These are phyloP conservation scores for Pangasius djambal DNA, from an alignment of 2,797 vertebrate genomes.

Conservation along the genomic window DNA sequence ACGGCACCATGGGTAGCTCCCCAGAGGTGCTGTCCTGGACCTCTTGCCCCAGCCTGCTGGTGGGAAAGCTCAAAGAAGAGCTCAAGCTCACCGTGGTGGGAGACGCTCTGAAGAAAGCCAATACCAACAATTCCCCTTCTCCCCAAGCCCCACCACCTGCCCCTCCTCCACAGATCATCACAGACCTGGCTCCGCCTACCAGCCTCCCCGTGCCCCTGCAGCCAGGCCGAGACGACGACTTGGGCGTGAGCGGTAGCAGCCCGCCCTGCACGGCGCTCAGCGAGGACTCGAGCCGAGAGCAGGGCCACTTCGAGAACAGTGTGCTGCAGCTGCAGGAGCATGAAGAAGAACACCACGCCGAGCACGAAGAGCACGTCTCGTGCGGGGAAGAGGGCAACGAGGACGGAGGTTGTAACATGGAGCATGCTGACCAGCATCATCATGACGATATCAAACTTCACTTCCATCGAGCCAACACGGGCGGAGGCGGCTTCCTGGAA, in stretches of 20 bases:
- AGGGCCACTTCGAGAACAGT: slow-evolving; percentile 92
- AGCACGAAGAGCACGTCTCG: slow-evolving; percentile 75
- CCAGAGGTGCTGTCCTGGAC: slow-evolving; percentile 93
- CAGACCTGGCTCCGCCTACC: slow-evolving; percentile 74
- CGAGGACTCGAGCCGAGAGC: slow-evolving; percentile 88
- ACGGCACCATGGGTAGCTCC: slow-evolving; percentile 93
- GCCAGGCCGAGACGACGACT: slow-evolving; percentile 79
- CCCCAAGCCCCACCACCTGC: slow-evolving; percentile 62
- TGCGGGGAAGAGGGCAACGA: slow-evolving; percentile 75
- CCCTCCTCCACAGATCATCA: slow-evolving; percentile 75
- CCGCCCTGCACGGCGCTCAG: slow-evolving; percentile 84
- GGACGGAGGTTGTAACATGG: slow-evolving; percentile 69
- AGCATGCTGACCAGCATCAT: slow-evolving; percentile 61
- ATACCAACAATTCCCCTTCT: slow-evolving; percentile 62
- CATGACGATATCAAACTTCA: slow-evolving; percentile 92
- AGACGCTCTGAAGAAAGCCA: slow-evolving; percentile 76
- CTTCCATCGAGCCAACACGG: slow-evolving; percentile 87
- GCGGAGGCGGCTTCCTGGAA: slow-evolving; percentile 92
- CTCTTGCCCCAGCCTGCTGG: slow-evolving; percentile 84
- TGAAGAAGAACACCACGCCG: slow-evolving; percentile 64
- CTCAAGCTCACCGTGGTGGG: slow-evolving; percentile 78
- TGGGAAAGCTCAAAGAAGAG: slow-evolving; percentile 88
- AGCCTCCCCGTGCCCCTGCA: slow-evolving; percentile 71
- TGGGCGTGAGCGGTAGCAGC: slow-evolving; percentile 71
- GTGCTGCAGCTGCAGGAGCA: slow-evolving; percentile 92